These are phyloP conservation scores for Enteromius treurensis DNA, from an alignment of 2,797 vertebrate genomes.

Conservation along the genomic window DNA sequence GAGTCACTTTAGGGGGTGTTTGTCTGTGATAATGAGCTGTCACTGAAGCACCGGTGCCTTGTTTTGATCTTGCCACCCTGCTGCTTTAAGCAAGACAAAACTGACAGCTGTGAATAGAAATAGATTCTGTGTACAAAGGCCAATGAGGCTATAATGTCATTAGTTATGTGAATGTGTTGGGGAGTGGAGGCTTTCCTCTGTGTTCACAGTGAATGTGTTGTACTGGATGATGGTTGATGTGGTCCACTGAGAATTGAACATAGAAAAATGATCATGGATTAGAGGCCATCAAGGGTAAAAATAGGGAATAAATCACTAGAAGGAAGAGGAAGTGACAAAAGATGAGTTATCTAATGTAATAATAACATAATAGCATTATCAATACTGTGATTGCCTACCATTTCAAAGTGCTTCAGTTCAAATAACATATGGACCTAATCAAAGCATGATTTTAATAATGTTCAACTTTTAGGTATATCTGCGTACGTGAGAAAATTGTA, in stretches of 20 bases:
- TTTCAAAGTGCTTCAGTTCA: not conserved
- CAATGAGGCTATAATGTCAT: slow-evolving; percentile 48
- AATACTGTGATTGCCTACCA: not conserved
- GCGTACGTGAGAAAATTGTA: not conserved
- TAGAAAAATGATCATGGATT: not conserved
- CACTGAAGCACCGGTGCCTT: slow-evolving; percentile 46
- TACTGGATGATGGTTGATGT: slow-evolving; percentile 4
- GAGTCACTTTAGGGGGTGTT: slow-evolving; percentile 52
- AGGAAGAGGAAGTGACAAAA: slow-evolving; percentile 15
- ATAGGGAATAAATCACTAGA: slow-evolving; percentile 38
- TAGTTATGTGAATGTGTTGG: slow-evolving; percentile 36
- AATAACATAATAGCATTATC: not conserved
- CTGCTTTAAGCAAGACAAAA: slow-evolving; percentile 53
- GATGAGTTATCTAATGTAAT: slow-evolving; percentile 38
- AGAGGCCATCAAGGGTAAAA: slow-evolving; percentile 40
- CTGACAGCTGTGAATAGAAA: slow-evolving; percentile 55
- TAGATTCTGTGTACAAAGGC: slow-evolving; percentile 41
- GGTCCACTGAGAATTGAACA: not conserved
- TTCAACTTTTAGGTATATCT: not conserved
- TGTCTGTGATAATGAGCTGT: slow-evolving; percentile 64
- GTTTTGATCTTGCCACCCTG: slow-evolving; percentile 53
- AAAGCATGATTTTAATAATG: slow-evolving; percentile 9
- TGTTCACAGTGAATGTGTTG: slow-evolving; percentile 9
- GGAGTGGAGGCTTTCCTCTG: not conserved
- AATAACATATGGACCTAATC: slow-evolving; percentile 8